Evolutionary conservation across 2,113 vertebrate species (phyloP), one percentile per base, ranked within the genome.

Genomic region (Burhinus oedicnemus): DNA sequence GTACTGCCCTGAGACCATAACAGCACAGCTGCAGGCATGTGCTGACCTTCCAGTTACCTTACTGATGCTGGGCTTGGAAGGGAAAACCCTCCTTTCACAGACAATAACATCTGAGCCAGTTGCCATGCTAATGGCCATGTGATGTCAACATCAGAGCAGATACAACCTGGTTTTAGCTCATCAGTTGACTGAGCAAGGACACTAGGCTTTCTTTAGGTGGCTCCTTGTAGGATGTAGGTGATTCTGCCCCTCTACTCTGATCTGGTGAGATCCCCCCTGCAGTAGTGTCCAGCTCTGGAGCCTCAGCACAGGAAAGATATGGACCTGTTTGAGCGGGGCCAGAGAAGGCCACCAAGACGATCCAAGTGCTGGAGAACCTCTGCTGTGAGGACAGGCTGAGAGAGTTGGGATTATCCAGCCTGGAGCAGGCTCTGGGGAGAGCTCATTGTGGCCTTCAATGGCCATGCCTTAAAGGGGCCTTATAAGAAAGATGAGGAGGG

Each of bases 401-500:
- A 74, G 49, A 83, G 66, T 13, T 91, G 68, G 19, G 32, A 8
- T 3, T 4, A 27, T 0, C 72, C 62, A 72, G 25, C 13, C 47
- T 45, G 55, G 29, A 89, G 15, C 76, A 61, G 40, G 21, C 15
- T 82, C 12, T 1, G 0, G 32, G 49, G 55, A 82, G 2, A 54
- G 0, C n/a, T 93, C 6, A 16, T 3, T 11, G 44, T 0, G 1
- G 21, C 45, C 83, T 1, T 0, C 42, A 57, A 8, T 3, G 5
- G 11, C 32, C 32, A 44, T 18, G 30, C 34, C 17, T 36, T 44
- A 1, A 71, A 81, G 30, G n/a, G 38, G 13, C 27, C 61, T 36
- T 16, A 15, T 15, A 30, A 66, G 47, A 79, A 40, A 72, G 76
- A 18, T 42, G 44, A 0, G 40, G 52, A 80, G 7, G 36, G 45